Percentiles rank a stretch among this genome's conserved stretches.
These are phyloP conservation scores for Euthynnus affinis DNA, from an alignment of 2,797 vertebrate species.

Conservation along the genomic window DNA sequence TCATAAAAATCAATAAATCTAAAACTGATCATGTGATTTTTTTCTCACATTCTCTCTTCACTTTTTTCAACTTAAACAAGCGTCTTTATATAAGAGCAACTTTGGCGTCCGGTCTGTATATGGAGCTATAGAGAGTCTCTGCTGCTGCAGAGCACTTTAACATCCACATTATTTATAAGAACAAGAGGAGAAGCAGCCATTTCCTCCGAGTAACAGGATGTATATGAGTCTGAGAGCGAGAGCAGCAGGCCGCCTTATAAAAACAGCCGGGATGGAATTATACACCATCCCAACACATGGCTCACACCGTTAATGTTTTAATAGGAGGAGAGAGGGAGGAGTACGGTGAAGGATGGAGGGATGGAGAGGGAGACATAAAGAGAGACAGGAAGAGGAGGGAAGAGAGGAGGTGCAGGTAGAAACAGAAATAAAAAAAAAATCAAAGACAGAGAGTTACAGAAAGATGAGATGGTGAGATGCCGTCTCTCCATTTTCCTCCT, in stretches of 20 bases:
- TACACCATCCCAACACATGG: constrained; percentile 25
- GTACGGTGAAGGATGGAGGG: background rate
- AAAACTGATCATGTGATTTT: background rate
- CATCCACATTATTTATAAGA: constrained; percentile 74
- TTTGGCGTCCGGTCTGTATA: background rate
- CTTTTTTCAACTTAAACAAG: background rate
- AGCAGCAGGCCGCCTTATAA: constrained; percentile 33
- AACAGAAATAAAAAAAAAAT: background rate
- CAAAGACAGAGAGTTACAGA: background rate
- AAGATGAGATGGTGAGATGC: background rate
- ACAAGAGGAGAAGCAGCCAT: constrained; percentile 62
- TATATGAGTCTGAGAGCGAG: constrained; percentile 54
- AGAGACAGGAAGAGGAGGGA: background rate
- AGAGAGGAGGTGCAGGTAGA: background rate
- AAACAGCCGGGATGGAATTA: constrained; percentile 60
- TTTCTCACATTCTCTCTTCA: background rate
- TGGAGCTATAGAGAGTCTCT: background rate
- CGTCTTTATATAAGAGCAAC: background rate
- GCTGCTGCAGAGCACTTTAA: constrained; percentile 68
- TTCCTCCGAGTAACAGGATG: constrained; percentile 68
- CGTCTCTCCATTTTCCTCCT: constrained; percentile 25
- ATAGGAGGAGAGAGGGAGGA: constrained; percentile 22
- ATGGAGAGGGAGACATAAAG: too few species aligned
- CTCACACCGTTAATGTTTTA: constrained; percentile 55
- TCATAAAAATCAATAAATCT: background rate